Base-by-base conservation (phyloP, 2,113 vertebrate species). In the Entomyzon cyanotis region DNA sequence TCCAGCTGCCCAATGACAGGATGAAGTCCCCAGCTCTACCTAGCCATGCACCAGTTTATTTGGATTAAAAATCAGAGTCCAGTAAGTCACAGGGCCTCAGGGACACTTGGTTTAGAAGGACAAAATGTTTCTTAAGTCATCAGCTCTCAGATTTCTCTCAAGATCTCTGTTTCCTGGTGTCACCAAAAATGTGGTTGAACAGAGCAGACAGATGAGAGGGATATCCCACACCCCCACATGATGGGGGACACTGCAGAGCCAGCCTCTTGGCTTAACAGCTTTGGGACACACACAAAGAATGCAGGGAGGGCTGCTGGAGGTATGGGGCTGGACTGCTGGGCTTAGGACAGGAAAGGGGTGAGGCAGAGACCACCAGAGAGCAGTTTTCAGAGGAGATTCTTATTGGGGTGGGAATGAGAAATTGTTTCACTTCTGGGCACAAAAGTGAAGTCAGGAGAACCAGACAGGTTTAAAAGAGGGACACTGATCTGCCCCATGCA, bases 171-270 rank as follows among this genome's bases (percentile, higher is more conserved):
- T 35, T 64, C 49, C 37, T 37, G 7, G 23, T 8, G 15, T 21
- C 10, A 27, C 18, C 37, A 59, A 28, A 35, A 47, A 58, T 16
- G 2, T 12, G 17, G 41, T 4, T 41, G 24, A 67, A 63, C 9
- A 33, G 62, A 88, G 33, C 49, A 37, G 47, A 41, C 49, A 37
- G 47, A 41, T 2, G 18, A 87, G 23, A 78, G 12, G 28, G 22
- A 71, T 13, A 24, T 9, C 49, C 33, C 2, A 1, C 28, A 74
- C 2, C 16, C 33, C 22, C 14, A 10, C 0, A 0, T 5, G 15
- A 58, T 15, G 28, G 3, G 15, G 35, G 20, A 27, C 20, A 21
- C 0, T 4, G 44, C 5, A 4, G 15, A 42, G 30, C 25, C 19
- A 52, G 15, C 5, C 15, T 62, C 65, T 39, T 10, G 20, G 37